Evolutionary conservation across 2,888 invertebrate species (phyloP), one percentile per base, ranked within the genome.

Genomic region (Spatulosminthurus flaviceps): DNA sequence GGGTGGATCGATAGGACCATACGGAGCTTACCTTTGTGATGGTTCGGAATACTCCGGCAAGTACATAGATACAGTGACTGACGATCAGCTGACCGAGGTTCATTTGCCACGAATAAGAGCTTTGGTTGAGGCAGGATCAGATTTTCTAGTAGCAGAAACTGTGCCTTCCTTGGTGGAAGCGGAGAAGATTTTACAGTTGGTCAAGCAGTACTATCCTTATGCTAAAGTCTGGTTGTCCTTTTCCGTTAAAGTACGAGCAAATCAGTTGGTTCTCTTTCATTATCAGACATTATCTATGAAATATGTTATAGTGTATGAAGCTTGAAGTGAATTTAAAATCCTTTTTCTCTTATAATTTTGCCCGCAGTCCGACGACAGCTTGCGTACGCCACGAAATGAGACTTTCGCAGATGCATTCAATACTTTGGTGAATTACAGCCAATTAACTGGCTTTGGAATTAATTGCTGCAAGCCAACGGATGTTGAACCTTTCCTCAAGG

Each of bases 1-100:
- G 70, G 95, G 94, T 26, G 97, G 95, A 0, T 95, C 96, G 0
- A 92, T 97, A 81, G 97, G 97, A 0, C 95, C 97, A 0, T 97
- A 95, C 87, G 97, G 97, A 0, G 97, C 97, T 0, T 93, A 92
- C 86, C 89, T 96, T 51, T 93, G 94, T 86, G 95, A 98, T 87
- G 94, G 94, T 16, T 97, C 97, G 0, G 98, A 98, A 87, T 98
- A 97, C 87, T 92, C 92, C n/a, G 97, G 97, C 22, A 90, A 90
- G 81, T 95, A 95, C 87, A 92, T 92, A 0, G 91, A 92, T 81
- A 91, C 89, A 77, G 91, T 93, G 0, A 87, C 92, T 2, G 88
- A 89, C 41, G 89, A 92, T 89, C 90, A 89, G 24, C 91, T 97
- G 87, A 91, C 91, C 71, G 91, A 93, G 66, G 96, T 96, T 94